Conservation (phyloP, 2,113 vertebrate species). For the Ophthalmolycus amberensis region DNA sequence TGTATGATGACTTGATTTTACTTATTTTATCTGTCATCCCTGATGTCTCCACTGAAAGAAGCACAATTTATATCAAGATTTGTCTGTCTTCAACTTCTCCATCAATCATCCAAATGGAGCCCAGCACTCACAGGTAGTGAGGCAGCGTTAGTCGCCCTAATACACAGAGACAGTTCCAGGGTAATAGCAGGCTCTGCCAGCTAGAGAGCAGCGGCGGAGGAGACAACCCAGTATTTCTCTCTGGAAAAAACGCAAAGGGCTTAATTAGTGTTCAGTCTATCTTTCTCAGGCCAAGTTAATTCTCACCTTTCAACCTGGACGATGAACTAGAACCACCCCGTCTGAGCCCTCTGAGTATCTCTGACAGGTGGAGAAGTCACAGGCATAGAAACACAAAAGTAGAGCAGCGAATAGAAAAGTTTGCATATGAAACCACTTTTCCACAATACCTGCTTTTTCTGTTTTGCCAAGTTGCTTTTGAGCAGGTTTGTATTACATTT, state of each 20-base stretch:
- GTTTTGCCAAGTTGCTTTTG: not conserved
- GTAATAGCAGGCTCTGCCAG: constrained; percentile 46
- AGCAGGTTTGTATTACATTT: not conserved
- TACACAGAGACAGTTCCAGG: constrained; percentile 62
- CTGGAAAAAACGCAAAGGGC: constrained; percentile 54
- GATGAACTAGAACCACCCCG: constrained; percentile 51
- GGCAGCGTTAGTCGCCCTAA: constrained; percentile 52
- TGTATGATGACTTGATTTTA: constrained; percentile 48
- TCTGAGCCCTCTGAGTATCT: constrained; percentile 32
- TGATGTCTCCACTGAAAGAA: constrained; percentile 30
- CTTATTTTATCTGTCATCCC: constrained; percentile 45
- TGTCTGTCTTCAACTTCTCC: constrained; percentile 42
- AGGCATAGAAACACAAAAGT: constrained; percentile 21
- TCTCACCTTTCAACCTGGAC: constrained; percentile 64
- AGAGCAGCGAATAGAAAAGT: constrained; percentile 8
- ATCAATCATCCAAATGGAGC: constrained; percentile 64
- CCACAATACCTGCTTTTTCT: not conserved
- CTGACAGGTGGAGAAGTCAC: constrained; percentile 58
- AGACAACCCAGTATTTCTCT: constrained; percentile 21
- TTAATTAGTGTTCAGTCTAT: constrained; percentile 65
- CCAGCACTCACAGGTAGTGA: constrained; percentile 32
- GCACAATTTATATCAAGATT: constrained; percentile 49
- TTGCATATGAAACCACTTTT: constrained; percentile 1
- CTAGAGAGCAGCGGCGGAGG: constrained; percentile 30
- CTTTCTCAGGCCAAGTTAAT: constrained; percentile 53